Base-by-base conservation (phyloP, 1,140 invertebrate genomes). In the Philopotamus ludificatus region DNA sequence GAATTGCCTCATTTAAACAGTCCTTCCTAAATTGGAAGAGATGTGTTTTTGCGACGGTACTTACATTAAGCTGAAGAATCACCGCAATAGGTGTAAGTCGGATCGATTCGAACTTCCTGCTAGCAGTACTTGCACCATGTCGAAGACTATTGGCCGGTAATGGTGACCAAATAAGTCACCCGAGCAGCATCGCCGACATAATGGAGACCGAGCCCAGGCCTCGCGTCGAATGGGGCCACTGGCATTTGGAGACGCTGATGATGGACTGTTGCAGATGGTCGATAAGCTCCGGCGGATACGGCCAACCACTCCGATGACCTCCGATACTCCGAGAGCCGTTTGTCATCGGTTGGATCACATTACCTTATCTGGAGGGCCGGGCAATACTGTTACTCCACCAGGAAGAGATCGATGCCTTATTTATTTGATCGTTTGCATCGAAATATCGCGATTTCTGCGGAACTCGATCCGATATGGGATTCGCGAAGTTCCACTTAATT, bases 291-390 rank as follows among this genome's bases (percentile, higher is more conserved):
- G n/a, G n/a, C n/a, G n/a, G n/a, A n/a, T n/a, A n/a, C n/a, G n/a
- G n/a, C n/a, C n/a, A n/a, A 39, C n/a, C 8, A n/a, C 34, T 39
- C 44, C 18, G 44, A 8, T 47, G 18, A 47, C 44, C 44, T 47
- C 44, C 15, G 44, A 3, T 9, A 9, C 15, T 47, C 18, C 44
- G 4, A 7, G 15, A 47, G 10, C 44, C 4, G 44, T 20, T 47
- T 47, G 18, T 47, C 44, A 47, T 47, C 44, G 7, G n/a, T 12
- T 4, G 18, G 8, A 16, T 12, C 44, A 47, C 8, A 47, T 47
- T 47, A 4, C 44, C 44, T 47, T 47, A 47, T 47, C 18, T 16
- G 44, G 44, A 47, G 44, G 44, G 8, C 8, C 34, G n/a, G 34
- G 8, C 18, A 47, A 16, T 47, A 15, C 10, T 47, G 18, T 15